Evolutionary conservation across 1,140 invertebrate genomes (phyloP).

Genomic region (Caenorhabditis briggsae): DNA sequence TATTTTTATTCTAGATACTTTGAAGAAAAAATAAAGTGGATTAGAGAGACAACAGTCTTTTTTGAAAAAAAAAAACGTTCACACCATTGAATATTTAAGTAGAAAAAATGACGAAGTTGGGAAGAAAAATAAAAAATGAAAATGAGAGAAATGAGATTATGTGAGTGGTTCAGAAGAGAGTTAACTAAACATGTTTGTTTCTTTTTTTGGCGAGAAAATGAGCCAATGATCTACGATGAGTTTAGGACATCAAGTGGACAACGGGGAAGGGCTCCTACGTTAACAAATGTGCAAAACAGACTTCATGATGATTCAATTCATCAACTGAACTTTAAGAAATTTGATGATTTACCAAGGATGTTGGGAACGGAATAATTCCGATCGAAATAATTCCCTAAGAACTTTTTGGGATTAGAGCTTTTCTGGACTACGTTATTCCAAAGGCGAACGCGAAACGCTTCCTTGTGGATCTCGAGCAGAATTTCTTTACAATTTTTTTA

Average conservation of each 20-base stretch:
- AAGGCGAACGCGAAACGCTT: not conserved
- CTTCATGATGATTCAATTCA: too few relatives aligned
- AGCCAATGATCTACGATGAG: constrained; percentile 32
- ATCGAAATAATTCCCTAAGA: too few relatives aligned
- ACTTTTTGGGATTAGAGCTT: too few relatives aligned
- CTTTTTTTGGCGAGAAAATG: constrained; percentile 2
- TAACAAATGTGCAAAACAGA: too few relatives aligned
- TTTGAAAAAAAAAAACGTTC: not conserved
- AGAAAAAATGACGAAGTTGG: constrained; percentile 8
- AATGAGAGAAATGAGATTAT: constrained; percentile 45
- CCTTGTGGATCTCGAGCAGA: too few relatives aligned
- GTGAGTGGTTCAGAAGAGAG: constrained; percentile 1
- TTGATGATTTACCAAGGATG: too few relatives aligned
- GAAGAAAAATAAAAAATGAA: not conserved
- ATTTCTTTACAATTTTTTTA: too few relatives aligned
- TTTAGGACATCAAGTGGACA: constrained; percentile 17
- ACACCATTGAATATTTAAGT: constrained; percentile 37
- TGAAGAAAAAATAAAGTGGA: not conserved
- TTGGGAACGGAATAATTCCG: too few relatives aligned
- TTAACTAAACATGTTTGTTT: constrained; percentile 32
- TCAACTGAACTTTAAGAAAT: too few relatives aligned
- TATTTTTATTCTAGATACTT: not conserved
- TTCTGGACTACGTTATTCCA: too few relatives aligned
- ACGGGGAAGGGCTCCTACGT: not conserved
- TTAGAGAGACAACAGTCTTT: not conserved